These are phyloP conservation scores for Trachurus trachurus DNA, from an alignment of 2,797 vertebrate species.

Conservation along the genomic window DNA sequence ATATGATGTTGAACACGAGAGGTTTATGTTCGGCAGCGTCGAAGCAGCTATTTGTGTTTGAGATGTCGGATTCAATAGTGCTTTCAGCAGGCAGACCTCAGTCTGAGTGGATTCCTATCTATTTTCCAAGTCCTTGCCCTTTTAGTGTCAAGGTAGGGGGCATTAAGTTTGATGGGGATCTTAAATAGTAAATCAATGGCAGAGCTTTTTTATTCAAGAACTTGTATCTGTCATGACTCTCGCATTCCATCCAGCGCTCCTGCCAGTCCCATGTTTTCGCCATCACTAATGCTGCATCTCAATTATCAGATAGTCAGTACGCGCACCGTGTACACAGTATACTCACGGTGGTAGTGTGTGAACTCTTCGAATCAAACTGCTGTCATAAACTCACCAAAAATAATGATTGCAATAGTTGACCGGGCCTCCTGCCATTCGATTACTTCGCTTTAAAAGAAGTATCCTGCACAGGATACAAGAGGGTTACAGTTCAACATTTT, in stretches of 20 bases:
- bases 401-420: no score
- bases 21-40: slow-evolving; percentile 72
- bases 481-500: no score
- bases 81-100: slow-evolving; percentile 40
- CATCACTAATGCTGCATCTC: background rate
- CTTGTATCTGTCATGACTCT: slow-evolving; percentile 38
- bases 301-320: no score
- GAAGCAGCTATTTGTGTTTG: slow-evolving; percentile 74
- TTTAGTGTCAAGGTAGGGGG: slow-evolving; percentile 71
- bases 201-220: slow-evolving; percentile 67
- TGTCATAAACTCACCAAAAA: no score
- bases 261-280: background rate
- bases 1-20: slow-evolving; percentile 57
- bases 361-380: no score
- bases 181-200: slow-evolving; percentile 77
- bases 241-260: background rate
- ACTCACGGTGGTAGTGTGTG: no score
- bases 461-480: no score
- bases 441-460: no score
- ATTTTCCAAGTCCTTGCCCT: slow-evolving; percentile 62
- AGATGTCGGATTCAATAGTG: slow-evolving; percentile 68
- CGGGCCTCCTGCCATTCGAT: no score
- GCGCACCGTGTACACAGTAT: no score
- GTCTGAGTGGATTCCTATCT: slow-evolving; percentile 69
- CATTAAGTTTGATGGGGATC: slow-evolving; percentile 66